Conservation (phyloP, 2,797 vertebrate genomes). For the Sus cebifrons region DNA sequence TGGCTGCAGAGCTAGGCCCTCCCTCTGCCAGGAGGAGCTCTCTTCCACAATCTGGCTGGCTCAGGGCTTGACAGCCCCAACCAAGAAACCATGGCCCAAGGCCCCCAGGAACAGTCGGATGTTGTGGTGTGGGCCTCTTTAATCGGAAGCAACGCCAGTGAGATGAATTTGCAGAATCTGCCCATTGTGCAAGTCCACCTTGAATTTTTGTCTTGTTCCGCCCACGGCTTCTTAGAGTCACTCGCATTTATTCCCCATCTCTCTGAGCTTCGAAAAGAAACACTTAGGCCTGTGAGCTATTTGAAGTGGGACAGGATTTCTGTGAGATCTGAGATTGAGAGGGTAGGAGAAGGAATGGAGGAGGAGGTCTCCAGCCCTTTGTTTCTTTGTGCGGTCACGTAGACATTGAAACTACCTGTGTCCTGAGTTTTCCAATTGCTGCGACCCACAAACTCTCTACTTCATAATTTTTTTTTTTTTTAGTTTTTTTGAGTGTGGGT, state of each 20-base stretch:
- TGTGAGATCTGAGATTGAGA: neutral
- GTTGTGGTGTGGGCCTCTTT: neutral
- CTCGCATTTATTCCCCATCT: conserved; percentile 1
- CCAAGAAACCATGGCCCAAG: neutral
- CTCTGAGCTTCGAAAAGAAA: conserved; percentile 37
- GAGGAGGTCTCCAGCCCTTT: neutral
- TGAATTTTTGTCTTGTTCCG: neutral
- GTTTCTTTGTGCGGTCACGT: neutral
- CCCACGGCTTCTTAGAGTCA: neutral
- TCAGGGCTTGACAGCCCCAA: neutral
- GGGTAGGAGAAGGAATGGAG: neutral
- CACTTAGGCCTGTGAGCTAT: neutral
- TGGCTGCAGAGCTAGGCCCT: conserved; percentile 47
- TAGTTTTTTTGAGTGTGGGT: neutral
- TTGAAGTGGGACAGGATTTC: conserved; percentile 34
- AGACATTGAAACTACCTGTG: neutral
- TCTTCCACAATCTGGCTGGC: conserved; percentile 38
- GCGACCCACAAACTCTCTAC: neutral
- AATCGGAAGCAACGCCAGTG: neutral
- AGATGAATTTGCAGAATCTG: neutral
- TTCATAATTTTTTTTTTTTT: neutral
- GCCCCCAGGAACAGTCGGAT: neutral
- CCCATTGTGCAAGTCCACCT: neutral
- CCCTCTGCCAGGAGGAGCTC: conserved; percentile 53
- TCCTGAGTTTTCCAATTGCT: conserved; percentile 8